Evolutionary conservation across 2,888 invertebrate genomes (phyloP).

Genomic region (Rhaphigaster nebulosa): DNA sequence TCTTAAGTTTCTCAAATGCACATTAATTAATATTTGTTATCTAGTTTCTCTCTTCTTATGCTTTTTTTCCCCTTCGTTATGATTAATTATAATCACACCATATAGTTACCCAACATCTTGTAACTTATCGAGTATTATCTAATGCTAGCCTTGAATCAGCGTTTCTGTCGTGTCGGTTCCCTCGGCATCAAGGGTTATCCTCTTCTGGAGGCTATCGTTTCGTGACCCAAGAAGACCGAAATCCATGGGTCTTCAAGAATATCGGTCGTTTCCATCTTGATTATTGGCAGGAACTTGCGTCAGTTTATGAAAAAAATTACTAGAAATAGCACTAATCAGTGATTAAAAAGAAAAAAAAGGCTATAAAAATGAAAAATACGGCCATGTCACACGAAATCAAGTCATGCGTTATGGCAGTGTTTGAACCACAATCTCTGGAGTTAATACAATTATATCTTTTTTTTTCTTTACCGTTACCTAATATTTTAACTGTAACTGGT

Average conservation of each 20-base stretch:
- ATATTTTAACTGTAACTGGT: too few relatives aligned
- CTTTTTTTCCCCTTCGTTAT: not conserved
- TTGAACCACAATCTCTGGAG: not conserved
- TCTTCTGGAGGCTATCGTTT: not conserved
- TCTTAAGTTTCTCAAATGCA: too few relatives aligned
- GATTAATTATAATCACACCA: not conserved
- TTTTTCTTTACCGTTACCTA: not conserved
- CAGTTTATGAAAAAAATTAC: not conserved
- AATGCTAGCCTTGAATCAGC: not conserved
- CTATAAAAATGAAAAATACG: not conserved
- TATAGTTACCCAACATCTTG: not conserved
- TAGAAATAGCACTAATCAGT: not conserved
- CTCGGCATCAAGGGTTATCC: constrained; percentile 36
- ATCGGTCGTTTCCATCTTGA: not conserved
- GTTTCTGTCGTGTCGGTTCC: constrained; percentile 11
- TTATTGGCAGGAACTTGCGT: not conserved
- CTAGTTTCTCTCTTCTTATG: not conserved
- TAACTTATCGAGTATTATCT: not conserved
- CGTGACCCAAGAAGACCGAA: not conserved
- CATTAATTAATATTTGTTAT: not conserved
- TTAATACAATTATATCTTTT: not conserved
- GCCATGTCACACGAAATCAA: not conserved
- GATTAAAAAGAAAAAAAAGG: not conserved
- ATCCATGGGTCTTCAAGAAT: not conserved
- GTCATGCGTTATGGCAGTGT: not conserved